Base-by-base conservation (phyloP, 2,888 invertebrate genomes). In the Arenicola marina region DNA sequence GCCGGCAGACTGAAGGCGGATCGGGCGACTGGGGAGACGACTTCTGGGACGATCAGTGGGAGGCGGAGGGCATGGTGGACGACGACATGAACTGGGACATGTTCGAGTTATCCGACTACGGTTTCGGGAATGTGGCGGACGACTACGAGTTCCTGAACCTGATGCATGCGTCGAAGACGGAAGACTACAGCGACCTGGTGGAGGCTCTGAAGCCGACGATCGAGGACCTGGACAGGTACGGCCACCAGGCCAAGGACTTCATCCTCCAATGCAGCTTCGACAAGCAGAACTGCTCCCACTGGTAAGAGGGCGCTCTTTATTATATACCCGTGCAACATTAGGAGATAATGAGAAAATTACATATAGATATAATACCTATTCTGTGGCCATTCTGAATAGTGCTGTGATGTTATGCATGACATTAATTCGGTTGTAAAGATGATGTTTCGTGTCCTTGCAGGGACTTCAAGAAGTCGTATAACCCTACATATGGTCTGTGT, bases 231-330 rank as follows among this genome's bases (percentile, higher is more conserved):
- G 48, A 48, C 21, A 21, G 7, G 15, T 48, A 18, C 21, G 72
- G 72, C 0, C 70, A 72, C 51, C 72, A 72, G 56, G 65, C 65
- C 15, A 61, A 64, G 4, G 70, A 72, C 48, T 58, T 72, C 28
- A 67, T 72, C 15, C 61, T 68, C 28, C 72, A 72, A 29, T 72
- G 72, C 56, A 69, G 66, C 3, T 72, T 69, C 51, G 64, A 67
- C 51, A 67, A 69, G 2, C 59, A 69, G 46, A 71, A 71, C 32
- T 72, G 72, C 44, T 48, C 48, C 24, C 7, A 21, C 7, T 11
- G 11, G 38, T 38, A 38, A 38, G 38, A 15, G 18, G 11, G 18
- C 11, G 18, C 18, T 11, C 11, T 18, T 38, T n/a, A n/a, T n/a
- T n/a, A n/a, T n/a, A n/a, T n/a, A n/a, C n/a, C n/a, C n/a, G n/a